Base-by-base conservation (phyloP, 2,888 invertebrate genomes). In the Patella caerulea region DNA sequence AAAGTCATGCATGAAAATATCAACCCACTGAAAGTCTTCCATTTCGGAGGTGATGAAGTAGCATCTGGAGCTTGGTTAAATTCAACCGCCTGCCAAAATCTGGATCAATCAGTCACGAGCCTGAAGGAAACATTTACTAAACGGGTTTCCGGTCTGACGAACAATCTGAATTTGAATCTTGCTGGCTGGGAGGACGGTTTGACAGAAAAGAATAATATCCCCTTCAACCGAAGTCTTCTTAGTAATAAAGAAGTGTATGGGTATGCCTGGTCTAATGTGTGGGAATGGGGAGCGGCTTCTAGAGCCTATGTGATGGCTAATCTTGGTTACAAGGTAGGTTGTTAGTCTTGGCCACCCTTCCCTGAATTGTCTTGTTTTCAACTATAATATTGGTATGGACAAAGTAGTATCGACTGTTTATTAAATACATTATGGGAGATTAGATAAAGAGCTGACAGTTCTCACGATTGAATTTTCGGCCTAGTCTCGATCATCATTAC, bases 261-360 rank as follows among this genome's bases (percentile, higher is more conserved):
- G 9, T 85, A 87, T 80, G 87, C 88, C 2, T 90, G 90, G 89
- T 83, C 86, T 71, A 88, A 85, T 73, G 83, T 87, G 0, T 87
- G 86, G 85, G 88, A 88, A 76, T 81, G 83, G 78, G 85, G 85
- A 1, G 75, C 81, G 2, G 84, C 85, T 1, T 78, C 82, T 55
- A 76, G 88, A 15, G 85, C 89, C 9, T 84, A 88, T 74, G 79
- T 81, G 19, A 80, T 89, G 59, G 90, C 90, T 17, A 90, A 90
- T 72, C 80, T 76, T 9, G 89, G 86, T 2, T 90, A 88, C 78
- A 89, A 89, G 88, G 89, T 90, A 74, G 65, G 71, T 34, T 45
- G 15, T 9, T 74, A 24, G 19, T 74, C 15, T 65, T 45, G 3
- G 52, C n/a, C 65, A 52, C 56, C n/a, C 65, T 74, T 69, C 19